Evolutionary conservation across 92 coral and sea anemone genomes (phyloP), one percentile per base, ranked within the genome.

Genomic region (Porites lobata): DNA sequence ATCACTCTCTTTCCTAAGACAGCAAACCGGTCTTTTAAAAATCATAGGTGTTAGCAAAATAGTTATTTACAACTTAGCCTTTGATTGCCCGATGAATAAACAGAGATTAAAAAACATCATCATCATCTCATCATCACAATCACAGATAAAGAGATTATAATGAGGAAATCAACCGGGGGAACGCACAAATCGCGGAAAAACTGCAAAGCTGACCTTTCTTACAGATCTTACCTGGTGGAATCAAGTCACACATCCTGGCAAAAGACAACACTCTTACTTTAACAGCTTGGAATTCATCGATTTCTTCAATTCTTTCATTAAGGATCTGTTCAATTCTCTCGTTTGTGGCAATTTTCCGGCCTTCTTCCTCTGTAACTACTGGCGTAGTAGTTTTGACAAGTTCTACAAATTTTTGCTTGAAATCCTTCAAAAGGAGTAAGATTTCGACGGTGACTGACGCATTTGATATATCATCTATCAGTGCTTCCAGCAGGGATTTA

Each of bases 181-280:
- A 3, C 0, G 43, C 43, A 32, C 5, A 4, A 32, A 32, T 32
- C 43, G 0, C 43, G 0, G 4, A 32, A 32, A 3, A 2, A 32
- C 43, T 32, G 43, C 43, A 32, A 32, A 32, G 43, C 0, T 32
- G 43, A 32, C 43, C 4, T 32, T 32, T 32, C 43, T 32, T 32
- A 32, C 43, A 32, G 43, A 32, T 32, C 43, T 32, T 32, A 32
- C 89, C 89, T 77, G 89, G 76, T 53, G n/a, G 47, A 19, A 85
- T 77, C 56, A 85, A 6, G 8, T 65, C 77, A 77, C 89, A 85
- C 89, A 85, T 77, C 43, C 29, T 20, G 67, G 66, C 20, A 7
- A 85, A 85, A 11, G 69, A 26, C 50, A 1, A 8, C 14, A 77
- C 56, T 18, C 54, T 57, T 11, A 0, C 24, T 77, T 69, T 85